Evolutionary conservation across 1,140 invertebrate genomes (phyloP).

Genomic region (Homalodisca vitripennis): DNA sequence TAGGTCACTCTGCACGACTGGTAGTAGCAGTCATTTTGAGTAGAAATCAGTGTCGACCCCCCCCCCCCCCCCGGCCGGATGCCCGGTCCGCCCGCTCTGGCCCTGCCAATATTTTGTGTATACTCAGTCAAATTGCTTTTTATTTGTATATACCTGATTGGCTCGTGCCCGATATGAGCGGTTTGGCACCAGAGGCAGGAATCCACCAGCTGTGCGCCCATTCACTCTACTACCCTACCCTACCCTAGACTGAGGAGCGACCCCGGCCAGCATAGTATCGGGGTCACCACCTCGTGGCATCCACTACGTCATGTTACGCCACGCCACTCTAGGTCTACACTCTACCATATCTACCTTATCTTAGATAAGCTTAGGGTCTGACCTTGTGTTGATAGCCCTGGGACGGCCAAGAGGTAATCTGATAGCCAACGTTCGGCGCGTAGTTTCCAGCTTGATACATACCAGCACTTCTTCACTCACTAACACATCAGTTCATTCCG

Average conservation of each 20-base stretch:
- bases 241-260: too few species aligned
- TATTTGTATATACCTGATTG: constrained; percentile 15
- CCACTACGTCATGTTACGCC: not conserved
- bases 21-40: not conserved
- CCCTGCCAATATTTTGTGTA: constrained; percentile 15
- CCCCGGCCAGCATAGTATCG: not conserved
- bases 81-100: not conserved
- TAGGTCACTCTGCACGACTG: too few species aligned
- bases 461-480: constrained; percentile 25
- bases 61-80: not conserved
- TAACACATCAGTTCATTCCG: constrained; percentile 1
- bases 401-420: constrained; percentile 37
- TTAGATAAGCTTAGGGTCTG: too few species aligned
- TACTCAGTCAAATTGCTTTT: constrained; percentile 8
- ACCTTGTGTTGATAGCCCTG: constrained; percentile 41
- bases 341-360: not conserved
- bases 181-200: not conserved
- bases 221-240: too few species aligned
- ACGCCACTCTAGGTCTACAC: not conserved
- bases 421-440: constrained; percentile 36
- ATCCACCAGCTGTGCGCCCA: too few species aligned
- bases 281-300: not conserved
- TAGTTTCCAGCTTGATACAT: constrained; percentile 36
- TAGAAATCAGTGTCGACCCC: constrained; percentile 10
- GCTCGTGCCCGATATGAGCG: not conserved